A percentile compares a stretch with the other conserved stretches of the same genome.
phyloP scores from a whole-genome alignment of 2,113 vertebrate species.

The Bubalus kerabau region DNA sequence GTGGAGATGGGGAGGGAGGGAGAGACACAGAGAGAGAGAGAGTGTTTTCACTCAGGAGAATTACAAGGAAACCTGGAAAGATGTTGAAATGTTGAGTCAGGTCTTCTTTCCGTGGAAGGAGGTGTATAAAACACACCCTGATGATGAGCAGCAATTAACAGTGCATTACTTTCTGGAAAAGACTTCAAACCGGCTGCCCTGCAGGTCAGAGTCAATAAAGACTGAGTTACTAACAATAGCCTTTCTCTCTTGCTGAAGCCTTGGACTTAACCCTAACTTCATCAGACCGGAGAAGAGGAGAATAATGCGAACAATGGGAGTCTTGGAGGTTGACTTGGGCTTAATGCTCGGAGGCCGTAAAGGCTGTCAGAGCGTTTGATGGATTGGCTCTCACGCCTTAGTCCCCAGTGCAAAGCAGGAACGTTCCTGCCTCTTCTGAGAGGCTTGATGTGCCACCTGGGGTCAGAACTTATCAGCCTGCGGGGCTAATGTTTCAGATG shows the following conservation, averaged over 20 bases:
- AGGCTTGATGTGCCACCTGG: slow-evolving; percentile 80
- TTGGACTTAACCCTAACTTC: slow-evolving; percentile 80
- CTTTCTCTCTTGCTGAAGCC: slow-evolving; percentile 70
- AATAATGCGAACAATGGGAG: slow-evolving; percentile 76
- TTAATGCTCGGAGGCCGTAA: slow-evolving; percentile 76
- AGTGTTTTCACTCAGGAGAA: neutral
- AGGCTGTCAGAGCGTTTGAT: slow-evolving; percentile 80
- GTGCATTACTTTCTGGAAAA: slow-evolving; percentile 68
- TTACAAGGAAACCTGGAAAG: neutral
- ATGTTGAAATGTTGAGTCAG: slow-evolving; percentile 45
- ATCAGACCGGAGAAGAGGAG: slow-evolving; percentile 66
- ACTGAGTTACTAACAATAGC: slow-evolving; percentile 75
- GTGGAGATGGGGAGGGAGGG: neutral
- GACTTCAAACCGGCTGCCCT: slow-evolving; percentile 64
- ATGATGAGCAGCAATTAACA: slow-evolving; percentile 73
- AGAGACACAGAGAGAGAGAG: neutral
- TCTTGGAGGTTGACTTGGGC: slow-evolving; percentile 77
- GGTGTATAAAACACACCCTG: slow-evolving; percentile 44
- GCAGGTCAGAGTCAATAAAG: slow-evolving; percentile 77
- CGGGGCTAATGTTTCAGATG: slow-evolving; percentile 77
- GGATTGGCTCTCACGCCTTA: slow-evolving; percentile 75
- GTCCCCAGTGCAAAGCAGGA: slow-evolving; percentile 78
- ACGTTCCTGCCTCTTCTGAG: slow-evolving; percentile 78
- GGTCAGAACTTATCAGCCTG: slow-evolving; percentile 83
- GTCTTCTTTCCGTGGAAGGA: slow-evolving; percentile 23